Conservation (phyloP, 2,113 vertebrate species). For the Corydoras maculifer region DNA sequence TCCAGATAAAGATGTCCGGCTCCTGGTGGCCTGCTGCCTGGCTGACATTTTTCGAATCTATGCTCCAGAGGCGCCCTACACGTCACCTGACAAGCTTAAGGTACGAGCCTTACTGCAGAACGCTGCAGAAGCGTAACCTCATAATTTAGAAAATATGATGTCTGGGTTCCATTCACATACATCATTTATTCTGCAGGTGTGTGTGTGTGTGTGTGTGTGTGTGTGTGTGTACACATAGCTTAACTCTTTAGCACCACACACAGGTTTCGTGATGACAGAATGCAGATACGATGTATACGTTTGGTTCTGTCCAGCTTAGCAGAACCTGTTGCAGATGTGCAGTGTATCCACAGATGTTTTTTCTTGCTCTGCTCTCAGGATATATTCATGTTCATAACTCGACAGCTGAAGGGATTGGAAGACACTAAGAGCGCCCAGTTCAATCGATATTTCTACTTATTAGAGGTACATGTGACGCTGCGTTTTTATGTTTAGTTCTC, state of each 20-base stretch:
- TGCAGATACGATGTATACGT: too few species aligned
- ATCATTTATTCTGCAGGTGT: too few species aligned
- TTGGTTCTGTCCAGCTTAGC: too few species aligned
- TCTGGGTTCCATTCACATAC: too few species aligned
- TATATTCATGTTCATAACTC: conserved; percentile 99
- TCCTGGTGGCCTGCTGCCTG: conserved; percentile 94
- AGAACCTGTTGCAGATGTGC: too few species aligned
- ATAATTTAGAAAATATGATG: too few species aligned
- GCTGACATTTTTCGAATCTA: conserved; percentile 98
- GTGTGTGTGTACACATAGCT: too few species aligned
- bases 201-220: too few species aligned
- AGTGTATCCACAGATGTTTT: background rate
- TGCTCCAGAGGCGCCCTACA: conserved; percentile 95
- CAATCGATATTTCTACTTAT: conserved; percentile 98
- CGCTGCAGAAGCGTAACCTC: too few species aligned
- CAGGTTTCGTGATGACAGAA: too few species aligned
- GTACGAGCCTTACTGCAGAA: conserved; percentile 47
- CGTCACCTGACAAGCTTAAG: conserved; percentile 96
- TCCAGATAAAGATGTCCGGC: conserved; percentile 95
- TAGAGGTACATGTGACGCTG: conserved; percentile 73
- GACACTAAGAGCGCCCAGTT: conserved; percentile 98
- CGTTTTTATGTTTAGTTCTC: background rate
- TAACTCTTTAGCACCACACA: too few species aligned
- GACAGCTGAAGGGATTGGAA: conserved; percentile 94
- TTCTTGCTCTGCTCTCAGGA: conserved; percentile 66